Base-by-base conservation (phyloP, 2,797 vertebrate species). In the Serranus cabrilla region DNA sequence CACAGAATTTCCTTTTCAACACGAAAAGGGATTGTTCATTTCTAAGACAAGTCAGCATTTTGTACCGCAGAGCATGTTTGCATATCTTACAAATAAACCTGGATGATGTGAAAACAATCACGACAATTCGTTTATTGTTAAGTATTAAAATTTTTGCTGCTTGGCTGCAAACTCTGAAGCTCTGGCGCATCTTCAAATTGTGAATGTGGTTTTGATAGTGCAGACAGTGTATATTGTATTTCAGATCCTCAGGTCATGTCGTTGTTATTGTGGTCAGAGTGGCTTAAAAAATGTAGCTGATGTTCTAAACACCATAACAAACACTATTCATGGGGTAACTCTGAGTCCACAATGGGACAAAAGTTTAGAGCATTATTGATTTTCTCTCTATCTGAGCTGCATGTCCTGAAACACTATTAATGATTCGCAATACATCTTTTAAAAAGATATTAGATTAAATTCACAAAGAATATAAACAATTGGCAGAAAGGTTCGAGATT, bases 221-320 rank as follows among this genome's bases (percentile, higher is more conserved):
- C 23, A 58, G 43, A 64, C 11, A 13, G 47, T 27, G 11, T 12
- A 9, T 43, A 60, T 47, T 63, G n/a, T 71, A 37, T 40, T 67
- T 42, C 59, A 11, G 54, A 45, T 39, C 18, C 27, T 60, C n/a
- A 11, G 12, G 5, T 52, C 16, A 3, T 71, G 60, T 67, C 4
- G 61, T 43, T 45, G 21, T 21, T 51, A 14, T 39, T 59, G n/a
- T 40, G 42, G 31, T 59, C 18, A 16, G 37, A 46, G 46, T 5
- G 13, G 46, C 34, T 21, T 52, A 13, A 50, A 50, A 21, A 45
- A 49, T 57, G 11, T 45, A 46, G 47, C 50, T 75, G 34, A 75
- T 65, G 60, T 60, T 49, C 18, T n/a, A 20, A 61, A 62, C 14
- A 50, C 37, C 12, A 51, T 27, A 66, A 55, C 56, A 63, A 61